phyloP scores from a whole-genome alignment of 2,797 vertebrate species.

The Amblyraja radiata region DNA sequence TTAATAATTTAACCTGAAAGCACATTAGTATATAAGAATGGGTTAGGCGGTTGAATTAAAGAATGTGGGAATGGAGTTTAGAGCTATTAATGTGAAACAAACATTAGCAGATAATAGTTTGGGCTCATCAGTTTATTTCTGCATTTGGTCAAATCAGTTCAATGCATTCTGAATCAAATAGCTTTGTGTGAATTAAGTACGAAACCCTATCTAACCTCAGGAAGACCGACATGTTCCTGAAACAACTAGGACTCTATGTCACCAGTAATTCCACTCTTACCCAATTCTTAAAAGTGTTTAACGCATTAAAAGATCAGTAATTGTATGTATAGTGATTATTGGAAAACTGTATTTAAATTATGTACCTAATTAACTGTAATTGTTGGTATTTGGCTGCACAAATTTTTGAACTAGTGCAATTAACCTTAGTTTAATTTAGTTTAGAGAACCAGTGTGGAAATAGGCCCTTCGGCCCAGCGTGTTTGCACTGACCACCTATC shows the following conservation, averaged over 20 bases:
- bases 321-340: neutral
- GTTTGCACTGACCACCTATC: too few species aligned
- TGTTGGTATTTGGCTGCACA: neutral
- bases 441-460: too few species aligned
- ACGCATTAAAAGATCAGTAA: neutral
- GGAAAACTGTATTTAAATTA: constrained; percentile 4
- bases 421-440: too few species aligned
- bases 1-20: neutral
- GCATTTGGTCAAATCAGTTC: neutral
- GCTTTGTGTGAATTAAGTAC: neutral
- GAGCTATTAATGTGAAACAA: neutral
- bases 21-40: neutral
- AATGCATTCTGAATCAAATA: neutral
- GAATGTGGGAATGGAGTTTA: neutral
- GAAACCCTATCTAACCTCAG: neutral
- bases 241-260: neutral
- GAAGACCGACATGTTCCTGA: neutral
- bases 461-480: too few species aligned
- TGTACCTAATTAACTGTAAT: neutral
- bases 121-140: too few species aligned
- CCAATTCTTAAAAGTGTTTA: neutral
- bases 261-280: neutral
- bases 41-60: neutral
- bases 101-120: neutral
- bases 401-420: neutral